These are phyloP conservation scores for Drosophila hydei DNA, from an alignment of 1,140 invertebrate species.

Conservation along the genomic window DNA sequence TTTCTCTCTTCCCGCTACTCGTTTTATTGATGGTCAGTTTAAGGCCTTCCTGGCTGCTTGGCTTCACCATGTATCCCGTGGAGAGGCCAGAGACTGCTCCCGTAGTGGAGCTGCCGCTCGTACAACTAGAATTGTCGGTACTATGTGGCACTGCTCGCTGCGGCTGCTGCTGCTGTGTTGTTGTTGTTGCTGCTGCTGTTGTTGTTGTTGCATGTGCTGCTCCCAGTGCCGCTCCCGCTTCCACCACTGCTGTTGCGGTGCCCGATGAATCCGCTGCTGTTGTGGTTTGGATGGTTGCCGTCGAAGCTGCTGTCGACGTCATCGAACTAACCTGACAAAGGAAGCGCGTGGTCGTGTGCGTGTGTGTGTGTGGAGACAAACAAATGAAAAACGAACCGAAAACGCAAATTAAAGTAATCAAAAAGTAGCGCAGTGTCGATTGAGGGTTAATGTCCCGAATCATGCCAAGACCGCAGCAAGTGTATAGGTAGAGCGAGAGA, in stretches of 20 bases:
- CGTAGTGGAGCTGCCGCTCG: slow-evolving; percentile 29
- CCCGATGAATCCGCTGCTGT: slow-evolving; percentile 24
- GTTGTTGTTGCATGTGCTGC: slow-evolving; percentile 6
- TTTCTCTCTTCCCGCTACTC: slow-evolving; percentile 45
- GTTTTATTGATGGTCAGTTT: slow-evolving; percentile 96
- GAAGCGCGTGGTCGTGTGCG: slow-evolving; percentile 88
- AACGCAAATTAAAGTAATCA: slow-evolving; percentile 50
- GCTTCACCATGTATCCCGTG: slow-evolving; percentile 88
- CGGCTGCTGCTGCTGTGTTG: slow-evolving; percentile 24
- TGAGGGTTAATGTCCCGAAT: slow-evolving; percentile 88
- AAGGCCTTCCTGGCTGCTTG: slow-evolving; percentile 90
- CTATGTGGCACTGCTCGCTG: slow-evolving; percentile 53
- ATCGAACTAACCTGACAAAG: slow-evolving; percentile 96
- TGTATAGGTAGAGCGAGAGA: slow-evolving; percentile 74
- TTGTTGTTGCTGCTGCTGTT: slow-evolving; percentile 11
- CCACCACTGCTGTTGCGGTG: slow-evolving; percentile 14
- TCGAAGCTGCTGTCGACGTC: slow-evolving; percentile 86
- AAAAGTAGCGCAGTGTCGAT: slow-evolving; percentile 30
- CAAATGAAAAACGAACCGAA: slow-evolving; percentile 57
- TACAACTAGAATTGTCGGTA: slow-evolving; percentile 34
- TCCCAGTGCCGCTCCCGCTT: slow-evolving; percentile 4
- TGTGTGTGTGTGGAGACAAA: slow-evolving; percentile 92
- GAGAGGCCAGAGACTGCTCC: slow-evolving; percentile 34
- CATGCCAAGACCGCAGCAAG: slow-evolving; percentile 85
- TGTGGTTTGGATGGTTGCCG: slow-evolving; percentile 41